Evolutionary conservation across 2,797 vertebrate genomes (phyloP).

Genomic region (Anisognathus igniventris): DNA sequence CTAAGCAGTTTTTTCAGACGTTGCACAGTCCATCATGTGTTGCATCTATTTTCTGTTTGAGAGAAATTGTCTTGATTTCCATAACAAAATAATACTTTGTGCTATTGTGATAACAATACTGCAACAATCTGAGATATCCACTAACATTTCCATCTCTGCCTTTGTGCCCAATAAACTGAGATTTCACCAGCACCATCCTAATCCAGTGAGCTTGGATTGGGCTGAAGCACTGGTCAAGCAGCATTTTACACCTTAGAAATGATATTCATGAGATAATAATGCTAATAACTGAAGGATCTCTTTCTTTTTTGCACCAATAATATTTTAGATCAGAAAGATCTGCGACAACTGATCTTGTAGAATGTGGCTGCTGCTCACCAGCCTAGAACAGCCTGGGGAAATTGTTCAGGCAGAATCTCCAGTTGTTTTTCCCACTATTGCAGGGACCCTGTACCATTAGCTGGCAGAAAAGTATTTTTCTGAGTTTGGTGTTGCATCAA

Average conservation of each 20-base stretch:
- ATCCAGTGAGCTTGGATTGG: not conserved
- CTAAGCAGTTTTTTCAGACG: not conserved
- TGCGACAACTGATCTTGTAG: not conserved
- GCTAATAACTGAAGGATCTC: not conserved
- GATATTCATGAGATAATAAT: not conserved
- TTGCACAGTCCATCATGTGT: not conserved
- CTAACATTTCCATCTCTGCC: not conserved
- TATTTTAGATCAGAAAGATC: not conserved
- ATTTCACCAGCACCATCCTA: not conserved
- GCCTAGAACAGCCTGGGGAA: not conserved
- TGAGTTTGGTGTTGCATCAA: not conserved
- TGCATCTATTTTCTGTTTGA: constrained; percentile 24
- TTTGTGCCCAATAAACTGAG: not conserved
- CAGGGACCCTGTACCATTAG: not conserved
- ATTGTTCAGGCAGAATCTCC: not conserved
- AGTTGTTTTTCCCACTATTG: not conserved
- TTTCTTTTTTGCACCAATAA: not conserved
- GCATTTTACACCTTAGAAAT: not conserved
- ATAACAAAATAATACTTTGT: constrained; percentile 20
- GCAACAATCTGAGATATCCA: not conserved
- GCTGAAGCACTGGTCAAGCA: not conserved
- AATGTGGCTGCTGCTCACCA: not conserved
- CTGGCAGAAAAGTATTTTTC: not conserved
- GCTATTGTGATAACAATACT: not conserved
- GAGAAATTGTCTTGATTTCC: constrained; percentile 26